Evolutionary conservation across 2,888 invertebrate species (phyloP), one percentile per base, ranked within the genome.

Genomic region (Agelastica alni): DNA sequence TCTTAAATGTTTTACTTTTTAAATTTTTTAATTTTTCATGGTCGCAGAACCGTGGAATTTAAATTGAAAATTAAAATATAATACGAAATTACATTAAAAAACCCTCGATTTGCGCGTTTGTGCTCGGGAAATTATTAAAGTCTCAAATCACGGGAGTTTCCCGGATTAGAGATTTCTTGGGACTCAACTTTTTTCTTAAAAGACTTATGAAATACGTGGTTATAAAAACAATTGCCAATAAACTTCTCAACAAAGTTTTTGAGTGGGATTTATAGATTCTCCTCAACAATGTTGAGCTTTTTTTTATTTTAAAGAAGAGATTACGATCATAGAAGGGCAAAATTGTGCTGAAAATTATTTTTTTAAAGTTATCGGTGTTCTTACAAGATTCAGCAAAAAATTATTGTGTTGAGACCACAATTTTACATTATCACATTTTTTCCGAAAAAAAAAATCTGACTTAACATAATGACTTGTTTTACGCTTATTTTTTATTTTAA

Each of bases 181-280:
- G 4, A 10, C 32, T 45, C 2, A 20, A 36, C 34, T 13, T 18
- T 20, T 49, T 34, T 34, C 9, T 7, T 13, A 32, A 31, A 42
- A 26, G 13, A 22, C 7, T 49, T 49, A 49, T 34, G 26, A 49
- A 49, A 34, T 49, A 49, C 41, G 42, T 32, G 32, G 26, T 10
- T 34, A 14, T 16, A 13, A 41, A 31, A 20, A 41, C 41, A 22
- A 31, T 42, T 22, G 31, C 41, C 42, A 34, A 22, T 22, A 22
- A 49, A 32, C 2, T 32, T 42, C 41, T 20, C 31, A 49, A 41
- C 20, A 42, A 49, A 42, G 14, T 32, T 36, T 34, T 16, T 17
- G 6, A 14, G n/a, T 1, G 16, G 6, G 7, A 4, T n/a, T 36
- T 36, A 36, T 16, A 16, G 36, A 36, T 17, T 9, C 17, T 17